Conservation (phyloP, 2,113 vertebrate species). For the Chunga burmeisteri region DNA sequence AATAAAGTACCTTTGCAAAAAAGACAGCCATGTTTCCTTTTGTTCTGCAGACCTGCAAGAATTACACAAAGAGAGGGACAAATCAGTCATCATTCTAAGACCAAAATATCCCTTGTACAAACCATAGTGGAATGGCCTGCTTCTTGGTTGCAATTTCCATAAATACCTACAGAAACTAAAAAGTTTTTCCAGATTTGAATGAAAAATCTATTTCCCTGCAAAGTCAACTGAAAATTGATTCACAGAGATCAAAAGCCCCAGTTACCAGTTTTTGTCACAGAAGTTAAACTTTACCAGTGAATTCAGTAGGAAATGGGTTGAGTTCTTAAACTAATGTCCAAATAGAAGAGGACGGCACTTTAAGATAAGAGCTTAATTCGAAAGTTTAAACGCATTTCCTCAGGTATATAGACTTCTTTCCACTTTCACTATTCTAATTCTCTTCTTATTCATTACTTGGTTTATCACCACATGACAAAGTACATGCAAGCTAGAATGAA, state of each 20-base stretch:
- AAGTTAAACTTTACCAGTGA: neutral
- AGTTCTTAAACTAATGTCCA: neutral
- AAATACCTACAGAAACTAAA: neutral
- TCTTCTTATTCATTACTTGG: neutral
- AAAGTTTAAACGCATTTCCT: neutral
- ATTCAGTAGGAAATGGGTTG: neutral
- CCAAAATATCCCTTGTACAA: neutral
- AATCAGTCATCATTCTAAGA: neutral
- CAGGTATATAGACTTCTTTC: neutral
- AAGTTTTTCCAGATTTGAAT: neutral
- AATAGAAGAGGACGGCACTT: neutral
- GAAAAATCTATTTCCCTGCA: neutral
- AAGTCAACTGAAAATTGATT: neutral
- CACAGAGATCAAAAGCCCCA: neutral
- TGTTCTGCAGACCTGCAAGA: conserved; percentile 85
- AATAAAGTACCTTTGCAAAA: conserved; percentile 86
- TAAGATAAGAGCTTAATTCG: neutral
- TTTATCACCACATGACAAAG: neutral
- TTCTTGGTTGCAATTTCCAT: neutral
- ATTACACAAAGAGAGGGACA: conserved; percentile 28
- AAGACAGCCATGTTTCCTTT: conserved; percentile 89
- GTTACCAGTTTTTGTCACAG: neutral
- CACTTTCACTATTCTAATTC: neutral
- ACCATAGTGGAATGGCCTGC: neutral
- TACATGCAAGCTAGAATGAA: neutral